Evolutionary conservation across 2,797 vertebrate genomes (phyloP).

Genomic region (Mus caroli): DNA sequence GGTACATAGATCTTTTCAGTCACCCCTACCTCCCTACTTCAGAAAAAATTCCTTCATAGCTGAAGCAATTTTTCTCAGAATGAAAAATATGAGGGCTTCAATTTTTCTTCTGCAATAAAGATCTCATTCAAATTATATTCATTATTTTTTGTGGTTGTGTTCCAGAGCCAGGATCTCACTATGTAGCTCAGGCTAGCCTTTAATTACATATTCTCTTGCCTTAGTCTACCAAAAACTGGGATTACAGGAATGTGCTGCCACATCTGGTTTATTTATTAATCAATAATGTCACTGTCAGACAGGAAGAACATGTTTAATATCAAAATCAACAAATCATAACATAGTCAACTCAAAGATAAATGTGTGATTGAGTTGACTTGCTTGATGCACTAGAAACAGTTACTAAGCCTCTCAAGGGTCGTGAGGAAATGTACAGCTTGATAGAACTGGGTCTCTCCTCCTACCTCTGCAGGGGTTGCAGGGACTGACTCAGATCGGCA

Average conservation of each 20-base stretch:
- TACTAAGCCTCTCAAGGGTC: not conserved
- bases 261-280: not conserved
- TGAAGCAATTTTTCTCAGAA: conserved; percentile 40
- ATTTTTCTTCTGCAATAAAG: not conserved
- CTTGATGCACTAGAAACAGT: conserved; percentile 39
- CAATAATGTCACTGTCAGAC: conserved; percentile 1
- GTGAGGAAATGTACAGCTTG: not conserved
- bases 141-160: not conserved
- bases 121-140: conserved; percentile 44
- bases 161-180: not conserved
- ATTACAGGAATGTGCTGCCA: not conserved
- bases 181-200: not conserved
- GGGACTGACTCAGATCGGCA: not conserved
- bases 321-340: conserved; percentile 56
- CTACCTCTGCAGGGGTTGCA: not conserved
- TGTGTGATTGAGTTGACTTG: conserved; percentile 32
- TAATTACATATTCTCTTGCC: not conserved
- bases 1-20: not conserved
- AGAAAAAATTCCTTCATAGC: conserved; percentile 51
- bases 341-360: conserved; percentile 52
- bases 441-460: not conserved
- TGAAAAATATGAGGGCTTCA: conserved; percentile 39
- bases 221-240: not conserved
- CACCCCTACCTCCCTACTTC: conserved; percentile 21
- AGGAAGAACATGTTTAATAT: conserved; percentile 58